These are phyloP conservation scores for Spilogale gracilis DNA, from an alignment of 2,113 vertebrate genomes.

Conservation along the genomic window DNA sequence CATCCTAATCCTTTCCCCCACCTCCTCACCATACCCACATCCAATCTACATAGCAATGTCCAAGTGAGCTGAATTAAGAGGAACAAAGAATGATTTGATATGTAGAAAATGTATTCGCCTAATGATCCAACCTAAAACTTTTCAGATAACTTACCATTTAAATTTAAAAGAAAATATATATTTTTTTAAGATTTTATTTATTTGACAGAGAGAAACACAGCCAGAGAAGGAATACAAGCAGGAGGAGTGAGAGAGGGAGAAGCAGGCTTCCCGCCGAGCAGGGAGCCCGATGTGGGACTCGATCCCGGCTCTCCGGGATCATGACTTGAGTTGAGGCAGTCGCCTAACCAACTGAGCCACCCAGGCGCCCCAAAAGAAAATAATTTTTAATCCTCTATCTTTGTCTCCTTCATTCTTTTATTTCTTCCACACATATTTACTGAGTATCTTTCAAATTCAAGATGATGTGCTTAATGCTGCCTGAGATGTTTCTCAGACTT, in stretches of 20 bases:
- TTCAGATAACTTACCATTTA: neutral
- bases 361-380: neutral
- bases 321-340: too few species aligned
- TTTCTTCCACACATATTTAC: neutral
- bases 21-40: neutral
- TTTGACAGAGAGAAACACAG: too few species aligned
- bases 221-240: too few species aligned
- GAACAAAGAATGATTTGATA: neutral
- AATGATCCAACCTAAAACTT: neutral
- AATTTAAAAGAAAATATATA: neutral
- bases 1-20: neutral
- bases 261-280: too few species aligned
- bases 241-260: too few species aligned
- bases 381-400: neutral
- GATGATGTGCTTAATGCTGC: neutral
- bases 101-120: neutral
- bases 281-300: too few species aligned
- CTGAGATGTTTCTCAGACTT: neutral
- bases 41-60: neutral
- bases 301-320: too few species aligned
- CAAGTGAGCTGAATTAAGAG: neutral
- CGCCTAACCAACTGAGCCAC: too few species aligned
- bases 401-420: neutral
- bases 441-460: constrained; percentile 10
- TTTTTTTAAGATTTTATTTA: too few species aligned